Evolutionary conservation across 2,797 vertebrate genomes (phyloP).

Genomic region (Salarias fasciatus): DNA sequence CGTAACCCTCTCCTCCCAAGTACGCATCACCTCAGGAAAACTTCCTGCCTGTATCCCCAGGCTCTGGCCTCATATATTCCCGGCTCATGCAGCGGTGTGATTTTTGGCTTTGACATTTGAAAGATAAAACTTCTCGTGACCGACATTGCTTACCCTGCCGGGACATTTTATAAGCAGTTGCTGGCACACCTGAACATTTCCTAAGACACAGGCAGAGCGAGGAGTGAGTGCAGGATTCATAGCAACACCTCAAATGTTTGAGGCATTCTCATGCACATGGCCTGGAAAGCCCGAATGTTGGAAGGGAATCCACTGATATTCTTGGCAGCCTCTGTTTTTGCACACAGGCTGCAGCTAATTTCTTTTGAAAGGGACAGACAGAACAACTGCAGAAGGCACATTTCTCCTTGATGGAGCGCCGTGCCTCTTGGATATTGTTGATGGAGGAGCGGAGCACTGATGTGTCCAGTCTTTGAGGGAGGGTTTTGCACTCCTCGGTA

Average conservation of each 20-base stretch:
- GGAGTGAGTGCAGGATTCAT: conserved; percentile 26
- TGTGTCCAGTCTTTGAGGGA: conserved; percentile 43
- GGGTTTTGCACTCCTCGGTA: conserved; percentile 29
- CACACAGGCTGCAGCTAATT: conserved; percentile 52
- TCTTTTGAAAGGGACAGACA: conserved; percentile 66
- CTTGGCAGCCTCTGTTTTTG: conserved; percentile 32
- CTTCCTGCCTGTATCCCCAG: conserved; percentile 52
- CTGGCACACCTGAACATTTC: conserved; percentile 48
- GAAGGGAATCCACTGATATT: conserved; percentile 48
- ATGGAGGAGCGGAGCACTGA: conserved; percentile 40
- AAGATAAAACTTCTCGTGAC: conserved; percentile 53
- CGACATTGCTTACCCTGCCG: conserved; percentile 21
- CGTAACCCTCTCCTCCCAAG: conserved; percentile 49
- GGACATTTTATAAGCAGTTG: conserved; percentile 50
- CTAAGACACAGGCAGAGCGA: conserved; percentile 19
- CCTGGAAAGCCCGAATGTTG: conserved; percentile 32
- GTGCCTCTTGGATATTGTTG: conserved; percentile 63
- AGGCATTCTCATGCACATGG: conserved; percentile 20
- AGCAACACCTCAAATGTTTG: conserved; percentile 18
- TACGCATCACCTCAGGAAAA: conserved; percentile 65
- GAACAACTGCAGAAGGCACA: conserved; percentile 62
- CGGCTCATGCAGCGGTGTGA: conserved; percentile 32
- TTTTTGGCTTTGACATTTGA: conserved; percentile 41
- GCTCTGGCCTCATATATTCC: conserved; percentile 46
- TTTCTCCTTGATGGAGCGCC: conserved; percentile 61